Base-by-base conservation (phyloP, 2,113 vertebrate genomes). In the Puffinus mauretanicus region DNA sequence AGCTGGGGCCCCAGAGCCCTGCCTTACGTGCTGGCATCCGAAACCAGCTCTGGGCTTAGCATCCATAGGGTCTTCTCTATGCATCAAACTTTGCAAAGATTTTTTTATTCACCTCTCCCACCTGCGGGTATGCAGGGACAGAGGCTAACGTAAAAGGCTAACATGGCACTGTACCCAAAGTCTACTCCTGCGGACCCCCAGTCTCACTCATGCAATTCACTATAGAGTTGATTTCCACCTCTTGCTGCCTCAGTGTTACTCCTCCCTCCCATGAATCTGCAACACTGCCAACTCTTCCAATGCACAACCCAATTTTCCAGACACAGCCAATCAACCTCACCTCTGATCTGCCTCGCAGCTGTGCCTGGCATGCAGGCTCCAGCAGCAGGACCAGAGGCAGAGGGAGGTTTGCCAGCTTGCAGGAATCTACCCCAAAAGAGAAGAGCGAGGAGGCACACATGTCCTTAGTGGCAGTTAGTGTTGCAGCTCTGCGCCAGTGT, bases 331-430 rank as follows among this genome's bases (percentile, higher is more conserved):
- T 82, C 69, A 87, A 2, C 44, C 73, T 84, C 61, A 89, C 54
- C 66, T 91, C 81, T 82, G 78, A 49, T 85, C 73, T 91, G 80
- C 81, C 77, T 87, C 0, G 0, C 84, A 93, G 83, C 81, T 96
- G 80, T 87, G 78, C 91, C 77, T 91, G 94, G 84, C 86, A 80
- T 12, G 69, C 52, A 82, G 75, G 87, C 72, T 93, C 57, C 52
- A 82, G 83, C 77, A 93, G 77, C 82, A 76, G 65, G 29, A 76
- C 57, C 73, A 76, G 61, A 79, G 57, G 42, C 38, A 92, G 32
- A 47, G 24, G 71, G 20, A 88, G 40, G 38, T 76, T 91, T 89
- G 60, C 69, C 77, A 93, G 29, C 42, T 75, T 78, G 67, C 83
- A 93, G 52, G 26, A 78, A 85, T 67, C 46, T 71, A 38, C 42